These are phyloP conservation scores for Toxotes lorentzi DNA, from an alignment of 2,797 vertebrate species.

Conservation along the genomic window DNA sequence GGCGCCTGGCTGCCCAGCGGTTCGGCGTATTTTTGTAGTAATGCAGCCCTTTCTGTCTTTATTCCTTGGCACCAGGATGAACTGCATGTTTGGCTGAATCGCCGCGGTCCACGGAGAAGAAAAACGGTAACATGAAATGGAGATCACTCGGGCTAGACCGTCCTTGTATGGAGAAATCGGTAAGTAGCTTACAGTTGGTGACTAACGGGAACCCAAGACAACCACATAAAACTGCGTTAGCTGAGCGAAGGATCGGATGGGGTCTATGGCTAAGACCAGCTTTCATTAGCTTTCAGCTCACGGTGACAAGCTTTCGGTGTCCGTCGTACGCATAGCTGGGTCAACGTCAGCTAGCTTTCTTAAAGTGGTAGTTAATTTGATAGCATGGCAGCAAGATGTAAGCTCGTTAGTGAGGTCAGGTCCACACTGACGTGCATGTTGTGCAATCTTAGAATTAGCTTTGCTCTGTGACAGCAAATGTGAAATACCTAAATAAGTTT, in stretches of 20 bases:
- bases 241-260: too few species aligned
- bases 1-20: background rate
- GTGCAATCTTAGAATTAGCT: background rate
- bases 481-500: background rate
- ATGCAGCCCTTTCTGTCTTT: conserved; percentile 27
- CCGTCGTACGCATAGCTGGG: background rate
- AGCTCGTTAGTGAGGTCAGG: conserved; percentile 52
- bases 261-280: background rate
- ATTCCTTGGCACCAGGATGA: conserved; percentile 29
- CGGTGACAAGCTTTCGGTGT: background rate
- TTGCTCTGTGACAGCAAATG: background rate
- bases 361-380: conserved; percentile 18
- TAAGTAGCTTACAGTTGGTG: conserved; percentile 79
- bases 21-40: background rate
- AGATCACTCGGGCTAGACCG: conserved; percentile 79
- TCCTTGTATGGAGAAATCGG: conserved; percentile 88
- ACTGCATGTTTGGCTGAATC: conserved; percentile 17
- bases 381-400: conserved; percentile 24
- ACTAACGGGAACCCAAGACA: conserved; percentile 22
- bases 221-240: background rate
- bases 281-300: background rate
- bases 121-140: conserved; percentile 78
- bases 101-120: background rate
- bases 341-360: background rate
- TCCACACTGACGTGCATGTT: background rate